Conservation (phyloP, 2,797 vertebrate species). For the Vireo griseus region DNA sequence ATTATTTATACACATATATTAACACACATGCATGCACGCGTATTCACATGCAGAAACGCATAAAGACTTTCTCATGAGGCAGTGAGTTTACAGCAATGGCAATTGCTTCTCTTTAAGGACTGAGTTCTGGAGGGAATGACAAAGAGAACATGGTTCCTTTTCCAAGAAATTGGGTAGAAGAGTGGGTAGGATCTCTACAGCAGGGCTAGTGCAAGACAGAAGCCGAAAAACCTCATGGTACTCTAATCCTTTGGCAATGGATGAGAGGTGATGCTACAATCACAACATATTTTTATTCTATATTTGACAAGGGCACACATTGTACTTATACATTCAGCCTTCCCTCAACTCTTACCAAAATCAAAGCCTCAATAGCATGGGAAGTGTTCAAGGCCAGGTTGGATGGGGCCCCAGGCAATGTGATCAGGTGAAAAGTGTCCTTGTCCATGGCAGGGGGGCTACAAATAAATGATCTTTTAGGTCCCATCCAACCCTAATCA, state of each 20-base stretch:
- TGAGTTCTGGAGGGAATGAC: neutral
- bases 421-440: neutral
- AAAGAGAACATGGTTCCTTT: neutral
- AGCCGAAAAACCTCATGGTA: neutral
- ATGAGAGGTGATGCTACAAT: neutral
- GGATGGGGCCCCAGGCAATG: accelerated
- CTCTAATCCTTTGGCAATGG: neutral
- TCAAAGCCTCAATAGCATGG: neutral
- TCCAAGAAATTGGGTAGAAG: neutral
- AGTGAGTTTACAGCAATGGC: neutral
- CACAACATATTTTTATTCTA: neutral
- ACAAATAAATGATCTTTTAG: neutral
- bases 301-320: accelerated
- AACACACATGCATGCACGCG: accelerated
- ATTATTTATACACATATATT: neutral
- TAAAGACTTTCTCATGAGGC: neutral
- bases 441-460: accelerated
- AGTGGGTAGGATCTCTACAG: neutral
- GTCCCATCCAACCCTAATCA: neutral
- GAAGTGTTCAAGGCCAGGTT: neutral
- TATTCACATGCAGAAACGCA: too few species aligned
- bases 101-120: neutral
- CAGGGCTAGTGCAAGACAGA: neutral
- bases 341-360: neutral
- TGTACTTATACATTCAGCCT: accelerated